Evolutionary conservation across 1,140 invertebrate genomes (phyloP).

Genomic region (Parasteatoda tepidariorum): DNA sequence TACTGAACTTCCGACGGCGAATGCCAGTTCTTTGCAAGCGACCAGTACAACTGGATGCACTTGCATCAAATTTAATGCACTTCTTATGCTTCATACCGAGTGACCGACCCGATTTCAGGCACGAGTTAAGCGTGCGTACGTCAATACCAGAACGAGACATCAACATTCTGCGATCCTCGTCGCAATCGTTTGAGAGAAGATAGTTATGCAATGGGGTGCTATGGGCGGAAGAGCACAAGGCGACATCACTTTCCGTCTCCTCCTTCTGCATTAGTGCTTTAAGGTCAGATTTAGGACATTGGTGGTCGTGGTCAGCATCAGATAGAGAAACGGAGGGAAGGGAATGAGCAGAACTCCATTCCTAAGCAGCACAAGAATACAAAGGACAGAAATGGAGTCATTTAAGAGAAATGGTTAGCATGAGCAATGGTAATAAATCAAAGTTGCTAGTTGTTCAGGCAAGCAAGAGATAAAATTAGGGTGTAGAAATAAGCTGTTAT

Average conservation of each 20-base stretch:
- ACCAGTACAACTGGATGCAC: conserved; percentile 4
- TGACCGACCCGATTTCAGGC: conserved; percentile 31
- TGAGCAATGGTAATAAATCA: neutral
- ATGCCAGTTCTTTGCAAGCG: conserved; percentile 2
- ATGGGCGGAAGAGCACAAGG: conserved; percentile 40
- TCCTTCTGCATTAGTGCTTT: conserved; percentile 28
- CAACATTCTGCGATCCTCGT: conserved; percentile 18
- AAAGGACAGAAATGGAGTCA: conserved; percentile 48
- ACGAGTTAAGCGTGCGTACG: conserved; percentile 39
- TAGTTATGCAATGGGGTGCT: conserved; percentile 50
- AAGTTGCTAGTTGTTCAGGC: neutral
- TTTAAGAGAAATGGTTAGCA: conserved; percentile 15
- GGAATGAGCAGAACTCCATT: conserved; percentile 51
- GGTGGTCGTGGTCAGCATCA: conserved; percentile 12
- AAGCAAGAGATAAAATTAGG: neutral
- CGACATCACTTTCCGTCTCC: conserved; percentile 36
- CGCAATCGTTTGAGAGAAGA: conserved; percentile 30
- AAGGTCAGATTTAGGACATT: conserved; percentile 18
- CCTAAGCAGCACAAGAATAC: conserved; percentile 58
- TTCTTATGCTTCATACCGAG: conserved; percentile 5
- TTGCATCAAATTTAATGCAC: conserved; percentile 53
- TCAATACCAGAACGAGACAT: conserved; percentile 12
- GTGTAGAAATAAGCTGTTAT: neutral
- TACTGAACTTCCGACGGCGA: conserved; percentile 19
- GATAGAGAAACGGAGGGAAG: conserved; percentile 47